Conservation (phyloP, 2,797 vertebrate species). For the Acrocephalus scirpaceus region DNA sequence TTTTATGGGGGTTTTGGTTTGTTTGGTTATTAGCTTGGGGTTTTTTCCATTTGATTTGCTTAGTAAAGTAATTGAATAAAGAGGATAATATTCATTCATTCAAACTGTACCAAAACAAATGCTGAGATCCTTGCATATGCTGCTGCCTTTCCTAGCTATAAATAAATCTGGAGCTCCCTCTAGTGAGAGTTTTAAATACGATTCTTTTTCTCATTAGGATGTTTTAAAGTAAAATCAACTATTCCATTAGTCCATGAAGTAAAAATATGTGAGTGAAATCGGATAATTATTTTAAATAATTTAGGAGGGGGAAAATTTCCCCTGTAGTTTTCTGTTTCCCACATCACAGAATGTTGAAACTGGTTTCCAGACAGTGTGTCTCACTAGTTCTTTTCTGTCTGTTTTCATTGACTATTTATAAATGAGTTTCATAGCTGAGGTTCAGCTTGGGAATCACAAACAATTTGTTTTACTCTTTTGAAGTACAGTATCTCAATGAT, state of each 20-base stretch:
- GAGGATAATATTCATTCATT: not conserved
- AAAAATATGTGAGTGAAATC: not conserved
- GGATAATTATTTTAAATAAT: not conserved
- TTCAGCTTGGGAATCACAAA: not conserved
- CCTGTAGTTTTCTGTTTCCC: not conserved
- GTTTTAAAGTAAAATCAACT: not conserved
- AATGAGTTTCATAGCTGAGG: not conserved
- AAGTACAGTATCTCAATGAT: not conserved
- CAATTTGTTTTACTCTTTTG: not conserved
- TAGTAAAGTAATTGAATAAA: not conserved
- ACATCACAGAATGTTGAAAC: not conserved
- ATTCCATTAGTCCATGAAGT: not conserved
- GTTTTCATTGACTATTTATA: not conserved
- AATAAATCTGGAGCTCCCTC: conserved; percentile 25
- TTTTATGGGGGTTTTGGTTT: not conserved
- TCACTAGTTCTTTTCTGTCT: not conserved
- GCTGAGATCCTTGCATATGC: fast-evolving
- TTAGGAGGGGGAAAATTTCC: not conserved
- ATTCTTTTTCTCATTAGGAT: not conserved
- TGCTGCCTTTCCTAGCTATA: not conserved
- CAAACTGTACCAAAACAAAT: not conserved
- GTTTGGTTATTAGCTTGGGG: not conserved
- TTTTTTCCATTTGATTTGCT: not conserved
- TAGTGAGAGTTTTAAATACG: not conserved
- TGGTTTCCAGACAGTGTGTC: not conserved